phyloP scores from a whole-genome alignment of 2,797 vertebrate genomes.

The Avahi laniger region DNA sequence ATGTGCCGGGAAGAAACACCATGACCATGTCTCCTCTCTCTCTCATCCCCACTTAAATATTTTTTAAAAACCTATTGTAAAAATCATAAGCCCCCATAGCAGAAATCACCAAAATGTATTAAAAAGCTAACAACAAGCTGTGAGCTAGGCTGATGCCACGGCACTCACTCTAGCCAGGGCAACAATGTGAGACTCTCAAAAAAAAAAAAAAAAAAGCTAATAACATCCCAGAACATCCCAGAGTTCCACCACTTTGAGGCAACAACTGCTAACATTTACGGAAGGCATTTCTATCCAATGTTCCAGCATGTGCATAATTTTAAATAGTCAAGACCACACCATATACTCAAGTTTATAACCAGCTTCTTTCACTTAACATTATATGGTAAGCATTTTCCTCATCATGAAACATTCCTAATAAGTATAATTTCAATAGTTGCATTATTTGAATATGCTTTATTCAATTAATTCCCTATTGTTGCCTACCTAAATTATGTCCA shows the following conservation, averaged over 20 bases:
- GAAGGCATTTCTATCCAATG: background rate
- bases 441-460: conserved; percentile 39
- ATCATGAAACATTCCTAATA: background rate
- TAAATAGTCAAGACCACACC: conserved; percentile 35
- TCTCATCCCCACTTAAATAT: background rate
- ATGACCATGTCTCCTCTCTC: background rate
- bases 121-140: background rate
- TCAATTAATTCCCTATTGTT: background rate
- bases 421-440: conserved; percentile 15
- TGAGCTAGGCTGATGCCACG: no score
- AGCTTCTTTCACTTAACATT: conserved; percentile 38
- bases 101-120: background rate
- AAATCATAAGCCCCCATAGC: background rate
- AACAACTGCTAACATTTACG: background rate
- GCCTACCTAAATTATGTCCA: background rate
- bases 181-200: no score
- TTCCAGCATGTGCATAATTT: background rate
- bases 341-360: background rate
- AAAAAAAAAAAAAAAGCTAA: no score
- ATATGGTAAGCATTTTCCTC: background rate
- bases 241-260: background rate
- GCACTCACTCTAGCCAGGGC: no score
- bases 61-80: background rate
- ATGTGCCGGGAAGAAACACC: background rate
- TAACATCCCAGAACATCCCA: no score